Evolutionary conservation across 2,888 invertebrate genomes (phyloP).

Genomic region (Dermolepida albohirtum): DNA sequence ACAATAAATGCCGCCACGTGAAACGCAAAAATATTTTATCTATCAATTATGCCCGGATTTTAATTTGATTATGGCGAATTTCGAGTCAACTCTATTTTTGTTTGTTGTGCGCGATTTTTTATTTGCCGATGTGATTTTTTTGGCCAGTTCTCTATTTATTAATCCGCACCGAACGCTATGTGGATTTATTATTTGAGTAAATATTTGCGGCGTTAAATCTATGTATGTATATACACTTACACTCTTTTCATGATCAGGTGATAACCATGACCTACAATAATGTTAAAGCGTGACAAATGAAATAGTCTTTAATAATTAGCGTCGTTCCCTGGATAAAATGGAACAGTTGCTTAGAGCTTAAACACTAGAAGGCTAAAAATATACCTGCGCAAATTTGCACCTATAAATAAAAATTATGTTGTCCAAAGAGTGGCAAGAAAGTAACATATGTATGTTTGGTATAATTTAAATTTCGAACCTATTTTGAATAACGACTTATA

Average conservation of each 20-base stretch:
- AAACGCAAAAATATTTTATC: constrained; percentile 25
- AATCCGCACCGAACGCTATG: constrained; percentile 17
- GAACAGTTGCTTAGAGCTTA: constrained; percentile 8
- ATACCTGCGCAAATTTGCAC: no score
- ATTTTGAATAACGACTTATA: no score
- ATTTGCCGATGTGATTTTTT: constrained; percentile 24
- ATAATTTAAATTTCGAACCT: no score
- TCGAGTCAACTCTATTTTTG: constrained; percentile 32
- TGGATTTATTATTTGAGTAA: constrained; percentile 21
- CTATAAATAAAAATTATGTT: no score
- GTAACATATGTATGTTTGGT: no score
- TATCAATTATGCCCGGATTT: constrained; percentile 17
- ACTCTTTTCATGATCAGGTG: constrained; percentile 22
- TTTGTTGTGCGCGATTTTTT: constrained; percentile 17
- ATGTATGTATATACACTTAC: not conserved
- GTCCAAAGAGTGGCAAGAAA: no score
- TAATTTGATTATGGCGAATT: constrained; percentile 25
- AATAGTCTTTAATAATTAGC: constrained; percentile 10
- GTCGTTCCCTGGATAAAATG: not conserved
- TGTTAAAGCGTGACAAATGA: constrained; percentile 12
- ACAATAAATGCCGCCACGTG: constrained; percentile 15
- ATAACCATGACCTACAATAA: constrained; percentile 30
- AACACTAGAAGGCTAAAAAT: no score
- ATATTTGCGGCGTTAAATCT: constrained; percentile 30
- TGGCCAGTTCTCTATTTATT: constrained; percentile 16